Evolutionary conservation across 2,113 vertebrate species (phyloP).

Genomic region (Phrynocephalus versicolor): DNA sequence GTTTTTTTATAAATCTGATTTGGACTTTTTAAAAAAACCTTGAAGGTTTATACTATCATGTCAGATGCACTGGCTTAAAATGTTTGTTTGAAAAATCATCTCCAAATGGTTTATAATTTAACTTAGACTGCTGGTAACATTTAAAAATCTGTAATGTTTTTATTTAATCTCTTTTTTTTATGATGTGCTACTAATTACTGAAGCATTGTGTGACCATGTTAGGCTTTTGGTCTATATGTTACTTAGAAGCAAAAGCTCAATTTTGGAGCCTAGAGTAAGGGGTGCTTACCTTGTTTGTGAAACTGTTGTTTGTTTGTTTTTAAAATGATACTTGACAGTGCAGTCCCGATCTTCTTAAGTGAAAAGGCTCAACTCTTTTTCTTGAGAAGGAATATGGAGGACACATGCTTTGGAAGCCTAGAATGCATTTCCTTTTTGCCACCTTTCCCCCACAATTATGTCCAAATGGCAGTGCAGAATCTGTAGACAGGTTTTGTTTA

Average conservation of each 20-base stretch:
- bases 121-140: conserved; percentile 44
- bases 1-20: neutral
- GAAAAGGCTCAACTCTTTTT: neutral
- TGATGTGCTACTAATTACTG: conserved; percentile 59
- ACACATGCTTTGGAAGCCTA: conserved; percentile 39
- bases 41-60: conserved; percentile 61
- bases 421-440: conserved; percentile 34
- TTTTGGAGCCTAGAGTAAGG: neutral
- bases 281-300: conserved; percentile 45
- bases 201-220: conserved; percentile 42
- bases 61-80: conserved; percentile 64
- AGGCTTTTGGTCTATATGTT: conserved; percentile 47
- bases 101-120: conserved; percentile 52
- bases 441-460: conserved; percentile 36
- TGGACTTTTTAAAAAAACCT: conserved; percentile 34
- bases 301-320: conserved; percentile 23
- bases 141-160: conserved; percentile 63
- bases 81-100: conserved; percentile 60
- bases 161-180: conserved; percentile 53
- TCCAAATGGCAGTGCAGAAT: conserved; percentile 39
- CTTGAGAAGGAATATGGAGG: conserved; percentile 42
- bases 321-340: conserved; percentile 47
- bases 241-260: conserved; percentile 51
- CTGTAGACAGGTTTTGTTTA: conserved; percentile 22
- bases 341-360: conserved; percentile 26